phyloP scores from a whole-genome alignment of 2,888 invertebrate genomes.

The Sphaeridia pumilis region DNA sequence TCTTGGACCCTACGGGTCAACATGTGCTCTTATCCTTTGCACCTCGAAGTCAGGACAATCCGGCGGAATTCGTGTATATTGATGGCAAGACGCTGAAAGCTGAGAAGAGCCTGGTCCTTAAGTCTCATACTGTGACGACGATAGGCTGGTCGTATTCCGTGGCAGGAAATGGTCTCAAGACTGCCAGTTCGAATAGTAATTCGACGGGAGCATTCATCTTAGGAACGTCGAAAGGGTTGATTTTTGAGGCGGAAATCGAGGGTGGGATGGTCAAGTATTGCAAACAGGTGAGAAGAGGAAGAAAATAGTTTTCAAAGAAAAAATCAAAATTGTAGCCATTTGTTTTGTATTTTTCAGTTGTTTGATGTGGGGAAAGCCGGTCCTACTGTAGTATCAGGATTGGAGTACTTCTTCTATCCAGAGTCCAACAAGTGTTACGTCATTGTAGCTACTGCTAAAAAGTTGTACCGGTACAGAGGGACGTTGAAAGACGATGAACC shows the following conservation, averaged over 20 bases:
- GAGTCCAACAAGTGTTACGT: conserved; percentile 64
- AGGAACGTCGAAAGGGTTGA: conserved; percentile 78
- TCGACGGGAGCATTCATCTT: conserved; percentile 74
- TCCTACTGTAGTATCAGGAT: conserved; percentile 60
- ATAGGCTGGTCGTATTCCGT: conserved; percentile 67
- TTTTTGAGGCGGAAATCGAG: conserved; percentile 79
- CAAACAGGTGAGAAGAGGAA: conserved; percentile 56
- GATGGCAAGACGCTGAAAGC: conserved; percentile 57
- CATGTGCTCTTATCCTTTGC: conserved; percentile 68
- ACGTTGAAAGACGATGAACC: conserved; percentile 62
- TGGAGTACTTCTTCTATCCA: conserved; percentile 66
- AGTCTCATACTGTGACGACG: conserved; percentile 71
- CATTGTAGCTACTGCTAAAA: conserved; percentile 68
- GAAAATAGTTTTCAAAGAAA: not conserved
- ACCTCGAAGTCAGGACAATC: conserved; percentile 47
- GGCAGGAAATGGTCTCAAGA: conserved; percentile 5
- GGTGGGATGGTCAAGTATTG: conserved; percentile 70
- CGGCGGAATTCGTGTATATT: conserved; percentile 65
- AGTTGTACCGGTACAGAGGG: conserved; percentile 80
- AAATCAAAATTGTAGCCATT: conserved; percentile 1
- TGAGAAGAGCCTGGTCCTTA: conserved; percentile 41
- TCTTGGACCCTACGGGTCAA: conserved; percentile 73
- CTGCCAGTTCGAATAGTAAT: conserved; percentile 40
- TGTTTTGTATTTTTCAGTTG: conserved; percentile 47
- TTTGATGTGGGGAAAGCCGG: conserved; percentile 74